phyloP scores from a whole-genome alignment of 1,140 invertebrate genomes.

The Drosophila bocqueti region DNA sequence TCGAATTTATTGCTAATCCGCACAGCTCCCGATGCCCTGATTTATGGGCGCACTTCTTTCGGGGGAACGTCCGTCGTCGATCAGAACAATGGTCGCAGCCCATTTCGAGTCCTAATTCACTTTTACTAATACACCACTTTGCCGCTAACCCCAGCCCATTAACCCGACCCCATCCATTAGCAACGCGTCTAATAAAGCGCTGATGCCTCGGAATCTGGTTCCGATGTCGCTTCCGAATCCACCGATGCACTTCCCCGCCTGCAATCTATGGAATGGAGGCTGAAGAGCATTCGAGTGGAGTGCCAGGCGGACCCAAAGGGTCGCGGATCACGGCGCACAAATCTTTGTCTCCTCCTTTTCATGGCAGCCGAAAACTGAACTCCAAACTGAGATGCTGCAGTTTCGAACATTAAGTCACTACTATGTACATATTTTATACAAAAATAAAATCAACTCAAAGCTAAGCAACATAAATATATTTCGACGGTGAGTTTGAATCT shows the following conservation, averaged over 20 bases:
- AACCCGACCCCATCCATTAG: constrained; percentile 62
- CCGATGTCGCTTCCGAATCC: constrained; percentile 4
- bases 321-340: constrained; percentile 40
- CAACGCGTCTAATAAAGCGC: constrained; percentile 49
- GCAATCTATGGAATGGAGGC: constrained; percentile 1
- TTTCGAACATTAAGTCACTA: neutral
- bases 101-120: constrained; percentile 45
- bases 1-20: constrained; percentile 50
- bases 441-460: neutral
- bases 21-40: constrained; percentile 20
- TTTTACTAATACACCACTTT: constrained; percentile 52
- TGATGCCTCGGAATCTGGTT: constrained; percentile 25
- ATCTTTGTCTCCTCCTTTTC: constrained; percentile 20
- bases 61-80: constrained; percentile 11
- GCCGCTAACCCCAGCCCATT: constrained; percentile 49
- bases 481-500: neutral
- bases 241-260: constrained; percentile 28
- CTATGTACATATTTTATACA: neutral
- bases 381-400: constrained; percentile 17
- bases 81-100: constrained; percentile 42
- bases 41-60: constrained; percentile 23
- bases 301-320: constrained; percentile 25
- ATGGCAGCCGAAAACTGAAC: constrained; percentile 32
- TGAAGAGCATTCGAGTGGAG: constrained; percentile 10
- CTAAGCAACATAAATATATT: neutral